Conservation (phyloP, 2,797 vertebrate genomes). For the Petrocephalus sullivani region DNA sequence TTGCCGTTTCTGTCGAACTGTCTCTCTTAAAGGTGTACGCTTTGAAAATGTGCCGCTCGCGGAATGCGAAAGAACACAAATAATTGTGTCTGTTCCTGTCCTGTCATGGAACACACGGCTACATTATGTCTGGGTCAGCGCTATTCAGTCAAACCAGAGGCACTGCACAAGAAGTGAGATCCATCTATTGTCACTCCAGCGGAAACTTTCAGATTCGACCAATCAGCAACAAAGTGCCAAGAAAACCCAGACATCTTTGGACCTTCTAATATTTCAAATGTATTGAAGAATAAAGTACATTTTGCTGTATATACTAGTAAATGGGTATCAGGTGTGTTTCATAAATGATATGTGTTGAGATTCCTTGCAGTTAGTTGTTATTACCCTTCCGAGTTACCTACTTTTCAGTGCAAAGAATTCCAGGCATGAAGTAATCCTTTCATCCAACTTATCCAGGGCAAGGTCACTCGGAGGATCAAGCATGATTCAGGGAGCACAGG, state of each 20-base stretch:
- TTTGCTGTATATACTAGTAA: not conserved
- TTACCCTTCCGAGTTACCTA: not conserved
- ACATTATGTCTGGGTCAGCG: not conserved
- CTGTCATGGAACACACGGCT: not conserved
- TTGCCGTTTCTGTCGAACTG: not conserved
- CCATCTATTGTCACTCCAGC: not conserved
- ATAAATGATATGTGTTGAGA: not conserved
- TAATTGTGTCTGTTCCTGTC: not conserved
- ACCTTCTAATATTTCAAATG: not conserved
- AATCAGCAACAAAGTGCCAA: not conserved
- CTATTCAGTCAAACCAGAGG: not conserved
- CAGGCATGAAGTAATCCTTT: not conserved
- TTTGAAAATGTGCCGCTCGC: not conserved
- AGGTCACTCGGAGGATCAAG: not conserved
- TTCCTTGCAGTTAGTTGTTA: not conserved
- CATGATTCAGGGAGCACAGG: not conserved
- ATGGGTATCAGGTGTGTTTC: not conserved
- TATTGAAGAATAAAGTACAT: not conserved
- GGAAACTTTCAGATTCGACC: not conserved
- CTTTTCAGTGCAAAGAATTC: not conserved
- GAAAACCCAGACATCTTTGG: not conserved
- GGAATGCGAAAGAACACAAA: not conserved
- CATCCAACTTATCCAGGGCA: not conserved
- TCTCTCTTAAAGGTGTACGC: not conserved
- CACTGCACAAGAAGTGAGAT: not conserved